phyloP scores from a whole-genome alignment of 2,888 invertebrate species.

The Phania funesta region DNA sequence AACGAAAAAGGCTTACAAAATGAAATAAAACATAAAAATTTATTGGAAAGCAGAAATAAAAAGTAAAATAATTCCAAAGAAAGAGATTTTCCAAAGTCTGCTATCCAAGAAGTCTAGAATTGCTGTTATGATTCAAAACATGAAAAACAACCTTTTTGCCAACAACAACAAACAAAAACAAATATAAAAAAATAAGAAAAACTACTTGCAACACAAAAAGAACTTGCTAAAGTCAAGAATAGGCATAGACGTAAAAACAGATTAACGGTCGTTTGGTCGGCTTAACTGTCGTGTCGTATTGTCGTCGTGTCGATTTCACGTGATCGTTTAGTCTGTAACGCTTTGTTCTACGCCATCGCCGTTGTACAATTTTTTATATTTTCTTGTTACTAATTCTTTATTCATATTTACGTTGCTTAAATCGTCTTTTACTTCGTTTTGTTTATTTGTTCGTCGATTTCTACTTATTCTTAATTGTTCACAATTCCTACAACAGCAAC shows the following conservation, averaged over 20 bases:
- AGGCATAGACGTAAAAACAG: constrained; percentile 53
- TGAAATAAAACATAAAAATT: constrained; percentile 13
- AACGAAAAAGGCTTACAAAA: constrained; percentile 35
- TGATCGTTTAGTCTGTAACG: constrained; percentile 37
- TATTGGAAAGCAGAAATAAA: constrained; percentile 15
- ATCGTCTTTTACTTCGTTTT: constrained; percentile 33
- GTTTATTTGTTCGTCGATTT: constrained; percentile 21
- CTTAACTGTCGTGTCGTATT: constrained; percentile 33
- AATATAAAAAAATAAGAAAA: constrained; percentile 59
- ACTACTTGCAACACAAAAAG: constrained; percentile 31
- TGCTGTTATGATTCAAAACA: constrained; percentile 71
- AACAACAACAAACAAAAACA: constrained; percentile 30
- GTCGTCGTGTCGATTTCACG: constrained; percentile 41
- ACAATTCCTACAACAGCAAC: neutral
- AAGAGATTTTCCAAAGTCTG: constrained; percentile 64
- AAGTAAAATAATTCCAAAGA: constrained; percentile 53
- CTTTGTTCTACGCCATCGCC: constrained; percentile 25
- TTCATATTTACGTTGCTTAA: constrained; percentile 26
- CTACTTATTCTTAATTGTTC: constrained; percentile 8
- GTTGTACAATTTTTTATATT: constrained; percentile 43
- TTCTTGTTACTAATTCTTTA: constrained; percentile 25
- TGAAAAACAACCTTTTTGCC: constrained; percentile 76
- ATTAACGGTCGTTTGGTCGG: constrained; percentile 54
- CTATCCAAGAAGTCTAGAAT: constrained; percentile 71
- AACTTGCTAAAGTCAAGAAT: constrained; percentile 41